Percentiles rank a stretch among this genome's conserved stretches.
Conservation (phyloP, 2,888 invertebrate genomes). For the Stenichneumon culpator region DNA sequence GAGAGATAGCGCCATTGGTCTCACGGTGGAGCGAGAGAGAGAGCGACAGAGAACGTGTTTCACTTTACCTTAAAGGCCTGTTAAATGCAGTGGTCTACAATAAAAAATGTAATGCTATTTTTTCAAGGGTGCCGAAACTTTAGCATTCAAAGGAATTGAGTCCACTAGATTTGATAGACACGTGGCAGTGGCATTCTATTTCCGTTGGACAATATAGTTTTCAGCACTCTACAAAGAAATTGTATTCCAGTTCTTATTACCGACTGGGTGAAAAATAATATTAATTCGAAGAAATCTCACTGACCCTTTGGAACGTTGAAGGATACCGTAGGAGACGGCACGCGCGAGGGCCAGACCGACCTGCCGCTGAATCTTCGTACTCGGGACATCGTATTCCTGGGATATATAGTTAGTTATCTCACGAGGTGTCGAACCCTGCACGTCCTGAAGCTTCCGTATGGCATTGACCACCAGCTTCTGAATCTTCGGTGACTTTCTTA, state of each 20-base stretch:
- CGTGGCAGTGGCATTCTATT: neutral
- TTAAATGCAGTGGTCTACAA: too few species aligned
- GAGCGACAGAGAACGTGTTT: too few species aligned
- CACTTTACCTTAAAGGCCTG: too few species aligned
- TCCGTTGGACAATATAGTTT: neutral
- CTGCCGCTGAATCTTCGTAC: slow-evolving; percentile 74
- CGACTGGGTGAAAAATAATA: neutral
- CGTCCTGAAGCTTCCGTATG: slow-evolving; percentile 79
- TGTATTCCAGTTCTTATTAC: neutral
- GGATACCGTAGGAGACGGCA: slow-evolving; percentile 80
- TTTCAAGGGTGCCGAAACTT: too few species aligned
- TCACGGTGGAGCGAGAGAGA: too few species aligned
- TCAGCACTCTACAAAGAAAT: too few species aligned
- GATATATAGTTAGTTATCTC: slow-evolving; percentile 82
- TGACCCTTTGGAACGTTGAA: slow-evolving; percentile 79
- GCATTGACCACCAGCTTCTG: slow-evolving; percentile 81
- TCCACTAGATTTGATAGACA: too few species aligned
- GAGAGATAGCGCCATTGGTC: too few species aligned
- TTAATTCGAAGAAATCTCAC: neutral
- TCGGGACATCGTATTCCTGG: slow-evolving; percentile 78
- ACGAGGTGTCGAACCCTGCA: slow-evolving; percentile 79
- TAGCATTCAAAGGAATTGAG: too few species aligned
- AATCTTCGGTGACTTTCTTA: slow-evolving; percentile 76
- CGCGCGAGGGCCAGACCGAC: slow-evolving; percentile 80
- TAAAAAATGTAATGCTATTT: too few species aligned